Conservation (phyloP, 2,113 vertebrate species). For the Alaudala cheleensis region DNA sequence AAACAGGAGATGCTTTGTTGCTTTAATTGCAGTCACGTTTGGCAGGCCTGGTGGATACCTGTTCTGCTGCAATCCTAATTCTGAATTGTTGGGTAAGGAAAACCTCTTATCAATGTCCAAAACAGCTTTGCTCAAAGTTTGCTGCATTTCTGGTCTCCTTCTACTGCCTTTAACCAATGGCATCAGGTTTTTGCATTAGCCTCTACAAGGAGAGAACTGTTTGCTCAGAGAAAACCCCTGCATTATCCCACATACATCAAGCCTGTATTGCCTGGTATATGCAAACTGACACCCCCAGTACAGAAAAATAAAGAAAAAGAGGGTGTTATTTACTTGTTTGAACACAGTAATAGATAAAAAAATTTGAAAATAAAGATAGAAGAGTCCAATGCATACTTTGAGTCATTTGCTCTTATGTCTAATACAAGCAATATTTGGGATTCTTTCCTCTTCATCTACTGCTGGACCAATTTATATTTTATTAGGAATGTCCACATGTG, state of each 20-base stretch:
- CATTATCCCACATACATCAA: neutral
- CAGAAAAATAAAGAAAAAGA: neutral
- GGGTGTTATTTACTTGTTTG: neutral
- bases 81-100: neutral
- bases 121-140: neutral
- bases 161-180: neutral
- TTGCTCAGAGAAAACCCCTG: neutral
- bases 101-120: neutral
- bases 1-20: neutral
- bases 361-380: neutral
- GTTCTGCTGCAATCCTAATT: neutral
- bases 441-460: conserved; percentile 14
- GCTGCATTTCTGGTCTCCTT: neutral
- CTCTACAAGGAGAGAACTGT: neutral
- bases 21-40: neutral
- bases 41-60: neutral
- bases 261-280: neutral
- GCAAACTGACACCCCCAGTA: neutral
- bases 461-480: neutral
- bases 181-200: neutral
- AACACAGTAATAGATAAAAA: neutral
- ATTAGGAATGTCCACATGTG: neutral
- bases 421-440: neutral
- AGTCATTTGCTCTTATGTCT: neutral
- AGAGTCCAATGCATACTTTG: neutral